Conservation (phyloP, 2,113 vertebrate species). For the Chitala chitala region DNA sequence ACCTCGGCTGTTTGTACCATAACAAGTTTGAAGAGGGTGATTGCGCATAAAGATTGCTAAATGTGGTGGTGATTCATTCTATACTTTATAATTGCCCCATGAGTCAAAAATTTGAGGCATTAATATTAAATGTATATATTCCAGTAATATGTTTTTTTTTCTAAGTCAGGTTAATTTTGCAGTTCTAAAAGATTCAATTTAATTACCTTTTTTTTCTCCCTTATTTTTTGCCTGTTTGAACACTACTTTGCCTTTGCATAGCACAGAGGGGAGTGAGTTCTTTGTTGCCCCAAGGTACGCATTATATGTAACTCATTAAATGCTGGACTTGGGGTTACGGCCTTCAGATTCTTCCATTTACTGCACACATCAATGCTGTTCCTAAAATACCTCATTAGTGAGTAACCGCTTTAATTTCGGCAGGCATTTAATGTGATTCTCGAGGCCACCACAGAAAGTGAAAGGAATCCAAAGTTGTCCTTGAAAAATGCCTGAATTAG, state of each 20-base stretch:
- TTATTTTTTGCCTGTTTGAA: conserved; percentile 27
- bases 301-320: conserved; percentile 58
- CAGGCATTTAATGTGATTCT: conserved; percentile 49
- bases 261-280: background rate
- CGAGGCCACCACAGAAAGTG: conserved; percentile 34
- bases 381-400: conserved; percentile 47
- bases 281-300: conserved; percentile 45
- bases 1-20: background rate
- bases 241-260: conserved; percentile 26
- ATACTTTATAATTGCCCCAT: background rate
- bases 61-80: background rate
- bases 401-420: conserved; percentile 45
- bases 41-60: background rate
- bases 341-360: conserved; percentile 45
- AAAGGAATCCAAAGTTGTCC: background rate
- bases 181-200: background rate
- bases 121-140: background rate
- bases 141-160: background rate
- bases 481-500: conserved; percentile 9
- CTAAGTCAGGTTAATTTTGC: conserved; percentile 3
- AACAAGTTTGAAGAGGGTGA: background rate
- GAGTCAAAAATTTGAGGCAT: conserved; percentile 1
- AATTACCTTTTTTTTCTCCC: background rate
- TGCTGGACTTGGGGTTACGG: conserved; percentile 38
- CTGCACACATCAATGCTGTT: conserved; percentile 30